Conservation (phyloP, 2,888 invertebrate genomes). For the Aporophyla nigra region DNA sequence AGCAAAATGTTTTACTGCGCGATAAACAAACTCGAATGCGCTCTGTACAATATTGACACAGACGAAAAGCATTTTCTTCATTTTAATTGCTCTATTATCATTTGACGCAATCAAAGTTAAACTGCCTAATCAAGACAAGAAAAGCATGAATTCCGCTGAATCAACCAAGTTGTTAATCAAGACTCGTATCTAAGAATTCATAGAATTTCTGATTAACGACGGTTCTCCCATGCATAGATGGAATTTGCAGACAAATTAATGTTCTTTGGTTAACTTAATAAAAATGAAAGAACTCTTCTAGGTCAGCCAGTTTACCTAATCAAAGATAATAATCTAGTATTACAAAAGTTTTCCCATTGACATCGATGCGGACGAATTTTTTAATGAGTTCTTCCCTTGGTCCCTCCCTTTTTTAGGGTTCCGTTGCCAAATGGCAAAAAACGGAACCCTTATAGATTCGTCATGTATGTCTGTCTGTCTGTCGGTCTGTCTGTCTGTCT, state of each 20-base stretch:
- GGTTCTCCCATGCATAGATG: slow-evolving; percentile 75
- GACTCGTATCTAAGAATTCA: slow-evolving; percentile 48
- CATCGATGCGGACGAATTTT: no score
- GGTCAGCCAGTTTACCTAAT: not conserved
- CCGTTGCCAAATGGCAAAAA: no score
- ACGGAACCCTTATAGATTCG: no score
- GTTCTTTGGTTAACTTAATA: slow-evolving; percentile 69
- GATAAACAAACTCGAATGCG: not conserved
- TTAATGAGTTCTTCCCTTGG: no score
- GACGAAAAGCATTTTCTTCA: slow-evolving; percentile 20
- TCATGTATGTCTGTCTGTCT: no score
- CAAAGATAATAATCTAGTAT: slow-evolving; percentile 6
- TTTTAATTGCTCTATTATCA: slow-evolving; percentile 14
- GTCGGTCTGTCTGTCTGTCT: no score
- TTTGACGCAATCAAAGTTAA: not conserved
- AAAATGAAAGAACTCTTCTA: slow-evolving; percentile 66
- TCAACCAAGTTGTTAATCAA: slow-evolving; percentile 17
- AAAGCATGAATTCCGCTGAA: slow-evolving; percentile 21
- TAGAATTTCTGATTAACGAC: slow-evolving; percentile 62
- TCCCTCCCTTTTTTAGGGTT: no score
- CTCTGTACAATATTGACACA: not conserved
- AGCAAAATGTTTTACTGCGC: slow-evolving; percentile 19
- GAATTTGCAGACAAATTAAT: slow-evolving; percentile 81
- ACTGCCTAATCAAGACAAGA: slow-evolving; percentile 15
- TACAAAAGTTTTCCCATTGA: no score